Evolutionary conservation across 23 tunicate species (phyloP), one percentile per base, ranked within the genome.

Genomic region (Pegea sp.): DNA sequence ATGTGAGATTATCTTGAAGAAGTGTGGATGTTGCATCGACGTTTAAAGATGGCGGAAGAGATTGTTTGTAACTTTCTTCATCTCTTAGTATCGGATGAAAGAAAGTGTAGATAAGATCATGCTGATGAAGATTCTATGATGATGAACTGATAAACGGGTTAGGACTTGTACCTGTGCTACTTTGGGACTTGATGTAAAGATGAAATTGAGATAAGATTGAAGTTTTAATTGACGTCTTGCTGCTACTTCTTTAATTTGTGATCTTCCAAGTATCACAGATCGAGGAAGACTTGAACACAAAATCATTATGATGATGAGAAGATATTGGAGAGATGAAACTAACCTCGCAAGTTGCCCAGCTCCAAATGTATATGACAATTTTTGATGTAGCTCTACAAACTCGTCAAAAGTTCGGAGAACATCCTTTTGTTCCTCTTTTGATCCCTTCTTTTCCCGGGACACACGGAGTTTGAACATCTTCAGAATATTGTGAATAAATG

Each of bases 191-290:
- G 80, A 62, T 19, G 58, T 61, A 20, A 72, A 50, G 13, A 78
- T 50, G 1, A 52, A 32, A 26, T 58, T 26, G 31, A 84, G 71
- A 54, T 84, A 84, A 8, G 71, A 18, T 29, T 62, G 68, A 0
- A 84, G 63, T 48, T 84, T 78, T 24, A 33, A 56, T 44, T 73
- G 62, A 11, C 95, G 68, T 28, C 84, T 28, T 27, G 68, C 95
- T 1, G 95, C 95, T 4, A 84, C 95, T 73, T 84, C 77, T 57
- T 84, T 84, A 3, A 84, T 68, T 51, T 84, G 95, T 20, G 95
- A 84, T 38, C 95, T 33, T 1, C 95, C 95, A 24, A 84, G 72
- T 4, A 84, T 53, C 21, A 84, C 68, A 8, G 62, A 58, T 61
- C 58, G 62, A 0, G 95, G 78, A 64, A 84, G 74, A 57, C 95